phyloP scores from a whole-genome alignment of 2,888 invertebrate genomes.

The Polymixis lichenea region DNA sequence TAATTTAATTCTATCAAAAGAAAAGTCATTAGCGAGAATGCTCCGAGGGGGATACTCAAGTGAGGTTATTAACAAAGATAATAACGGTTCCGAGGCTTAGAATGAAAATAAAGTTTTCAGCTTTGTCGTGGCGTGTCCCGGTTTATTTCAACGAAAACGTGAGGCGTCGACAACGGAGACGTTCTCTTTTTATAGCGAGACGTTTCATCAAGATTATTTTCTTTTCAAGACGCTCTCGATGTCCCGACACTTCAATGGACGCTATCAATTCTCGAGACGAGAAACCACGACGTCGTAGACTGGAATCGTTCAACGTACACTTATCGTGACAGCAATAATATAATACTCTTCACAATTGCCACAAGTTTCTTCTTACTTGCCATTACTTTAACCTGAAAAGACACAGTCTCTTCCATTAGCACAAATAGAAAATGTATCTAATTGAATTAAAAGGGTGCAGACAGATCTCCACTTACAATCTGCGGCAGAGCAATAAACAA shows the following conservation, averaged over 20 bases:
- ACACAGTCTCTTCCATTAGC: slow-evolving; percentile 68
- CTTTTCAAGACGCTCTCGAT: slow-evolving; percentile 80
- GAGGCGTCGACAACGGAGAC: slow-evolving; percentile 74
- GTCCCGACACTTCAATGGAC: slow-evolving; percentile 74
- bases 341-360: slow-evolving; percentile 46
- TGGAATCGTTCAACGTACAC: slow-evolving; percentile 50
- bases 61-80: slow-evolving; percentile 80
- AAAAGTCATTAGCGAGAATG: slow-evolving; percentile 61
- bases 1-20: slow-evolving; percentile 53
- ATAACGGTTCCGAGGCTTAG: slow-evolving; percentile 76
- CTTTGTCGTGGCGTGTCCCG: slow-evolving; percentile 74
- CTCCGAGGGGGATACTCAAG: slow-evolving; percentile 67
- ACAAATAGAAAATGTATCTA: slow-evolving; percentile 66
- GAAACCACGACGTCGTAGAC: slow-evolving; percentile 61
- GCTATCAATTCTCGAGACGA: slow-evolving; percentile 77
- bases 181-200: slow-evolving; percentile 81
- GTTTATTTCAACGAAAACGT: slow-evolving; percentile 76
- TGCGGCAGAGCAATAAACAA: slow-evolving; percentile 82
- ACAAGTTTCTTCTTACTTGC: slow-evolving; percentile 31
- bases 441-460: slow-evolving; percentile 79
- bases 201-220: slow-evolving; percentile 87
- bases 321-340: slow-evolving; percentile 57
- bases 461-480: slow-evolving; percentile 78
- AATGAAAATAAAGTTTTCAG: slow-evolving; percentile 81
- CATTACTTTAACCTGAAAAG: slow-evolving; percentile 53